phyloP scores from a whole-genome alignment of 1,140 invertebrate genomes.

The Caerostris extrusa region DNA sequence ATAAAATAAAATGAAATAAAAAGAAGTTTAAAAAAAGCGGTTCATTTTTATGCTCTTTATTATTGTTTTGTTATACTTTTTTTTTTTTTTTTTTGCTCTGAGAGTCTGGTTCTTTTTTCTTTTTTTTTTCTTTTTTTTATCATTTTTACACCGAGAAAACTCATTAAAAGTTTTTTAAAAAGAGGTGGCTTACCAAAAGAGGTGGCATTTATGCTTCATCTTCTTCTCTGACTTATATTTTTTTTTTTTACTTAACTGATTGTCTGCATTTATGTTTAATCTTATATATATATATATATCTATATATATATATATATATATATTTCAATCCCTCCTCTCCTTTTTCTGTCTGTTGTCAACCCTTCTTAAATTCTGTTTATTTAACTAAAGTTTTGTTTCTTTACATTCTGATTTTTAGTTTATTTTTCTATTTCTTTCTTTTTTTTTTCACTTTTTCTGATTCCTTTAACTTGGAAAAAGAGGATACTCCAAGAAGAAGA shows the following conservation, averaged over 20 bases:
- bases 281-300: too few relatives aligned
- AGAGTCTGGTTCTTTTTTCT: neutral
- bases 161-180: conserved; percentile 61
- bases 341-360: conserved; percentile 22
- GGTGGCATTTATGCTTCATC: too few relatives aligned
- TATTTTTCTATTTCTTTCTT: conserved; percentile 1
- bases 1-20: neutral
- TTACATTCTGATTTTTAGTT: conserved; percentile 37
- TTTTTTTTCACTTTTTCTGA: neutral
- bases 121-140: conserved; percentile 3
- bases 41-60: conserved; percentile 25
- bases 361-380: conserved; percentile 61
- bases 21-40: neutral
- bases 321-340: neutral
- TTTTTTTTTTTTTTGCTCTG: neutral
- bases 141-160: conserved; percentile 25
- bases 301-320: too few relatives aligned
- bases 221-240: too few relatives aligned
- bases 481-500: conserved; percentile 4
- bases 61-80: neutral
- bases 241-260: conserved; percentile 13
- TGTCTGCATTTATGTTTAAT: conserved; percentile 19
- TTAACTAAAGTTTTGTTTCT: conserved; percentile 63
- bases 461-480: conserved; percentile 16
- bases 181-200: conserved; percentile 39